Conservation (phyloP, 1,140 invertebrate species). For the Riptortus pedestris region DNA sequence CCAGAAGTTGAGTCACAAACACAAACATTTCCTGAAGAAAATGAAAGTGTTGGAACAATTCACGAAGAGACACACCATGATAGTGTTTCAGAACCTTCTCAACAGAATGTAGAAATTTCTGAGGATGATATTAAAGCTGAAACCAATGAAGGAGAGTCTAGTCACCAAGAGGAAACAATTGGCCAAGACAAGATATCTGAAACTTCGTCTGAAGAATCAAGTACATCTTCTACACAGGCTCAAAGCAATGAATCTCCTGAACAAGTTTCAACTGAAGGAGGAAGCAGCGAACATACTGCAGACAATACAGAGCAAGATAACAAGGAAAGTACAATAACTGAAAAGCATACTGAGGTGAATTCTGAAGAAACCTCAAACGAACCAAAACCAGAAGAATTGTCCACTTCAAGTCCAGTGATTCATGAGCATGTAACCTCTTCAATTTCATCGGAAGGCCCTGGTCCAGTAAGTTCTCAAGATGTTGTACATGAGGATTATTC, state of each 20-base stretch:
- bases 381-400: background rate
- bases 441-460: background rate
- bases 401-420: background rate
- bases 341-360: background rate
- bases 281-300: too few relatives aligned
- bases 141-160: background rate
- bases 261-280: too few relatives aligned
- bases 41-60: background rate
- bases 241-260: too few relatives aligned
- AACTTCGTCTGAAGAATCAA: too few relatives aligned
- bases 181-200: too few relatives aligned
- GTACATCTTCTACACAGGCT: too few relatives aligned
- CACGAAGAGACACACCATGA: background rate
- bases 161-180: too few relatives aligned
- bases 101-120: background rate
- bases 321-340: background rate
- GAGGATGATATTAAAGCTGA: slow-evolving; percentile 3
- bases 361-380: background rate
- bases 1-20: background rate
- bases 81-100: background rate
- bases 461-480: background rate
- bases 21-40: background rate
- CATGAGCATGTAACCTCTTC: background rate
- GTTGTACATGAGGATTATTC: background rate
- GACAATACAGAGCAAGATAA: too few relatives aligned